Conservation (phyloP, 2,888 invertebrate genomes). For the Hypselothyrea guttata region DNA sequence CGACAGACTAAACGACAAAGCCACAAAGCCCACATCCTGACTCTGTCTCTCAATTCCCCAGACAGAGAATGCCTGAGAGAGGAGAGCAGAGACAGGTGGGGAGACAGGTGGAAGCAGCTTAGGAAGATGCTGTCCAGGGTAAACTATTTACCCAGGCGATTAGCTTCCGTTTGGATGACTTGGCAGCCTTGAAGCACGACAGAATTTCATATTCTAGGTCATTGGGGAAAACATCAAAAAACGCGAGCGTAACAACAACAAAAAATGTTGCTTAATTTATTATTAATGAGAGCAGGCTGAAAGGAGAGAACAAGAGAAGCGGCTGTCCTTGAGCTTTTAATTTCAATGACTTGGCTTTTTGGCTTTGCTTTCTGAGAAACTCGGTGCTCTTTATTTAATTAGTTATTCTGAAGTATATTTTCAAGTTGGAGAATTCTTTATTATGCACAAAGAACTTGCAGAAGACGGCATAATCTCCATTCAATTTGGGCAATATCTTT, state of each 20-base stretch:
- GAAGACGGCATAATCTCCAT: conserved; percentile 27
- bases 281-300: conserved; percentile 44
- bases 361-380: not conserved
- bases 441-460: not conserved
- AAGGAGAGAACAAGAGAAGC: not conserved
- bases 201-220: conserved; percentile 64
- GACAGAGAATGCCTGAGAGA: not conserved
- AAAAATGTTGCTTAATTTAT: conserved; percentile 50
- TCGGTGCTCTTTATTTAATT: conserved; percentile 9
- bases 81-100: not conserved
- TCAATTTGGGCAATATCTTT: conserved; percentile 3
- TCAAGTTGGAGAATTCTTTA: not conserved
- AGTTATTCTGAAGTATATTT: not conserved
- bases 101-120: conserved; percentile 13
- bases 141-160: conserved; percentile 70
- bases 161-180: conserved; percentile 66
- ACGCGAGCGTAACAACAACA: not conserved
- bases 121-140: conserved; percentile 36
- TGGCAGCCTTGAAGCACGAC: conserved; percentile 37
- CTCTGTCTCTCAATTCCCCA: conserved; percentile 20
- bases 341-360: conserved; percentile 2
- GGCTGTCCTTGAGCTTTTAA: conserved; percentile 18
- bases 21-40: conserved; percentile 50
- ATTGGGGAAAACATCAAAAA: conserved; percentile 49
- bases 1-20: conserved; percentile 62